Evolutionary conservation across 2,113 vertebrate species (phyloP), one percentile per base, ranked within the genome.

Genomic region (Camelus dromedarius): DNA sequence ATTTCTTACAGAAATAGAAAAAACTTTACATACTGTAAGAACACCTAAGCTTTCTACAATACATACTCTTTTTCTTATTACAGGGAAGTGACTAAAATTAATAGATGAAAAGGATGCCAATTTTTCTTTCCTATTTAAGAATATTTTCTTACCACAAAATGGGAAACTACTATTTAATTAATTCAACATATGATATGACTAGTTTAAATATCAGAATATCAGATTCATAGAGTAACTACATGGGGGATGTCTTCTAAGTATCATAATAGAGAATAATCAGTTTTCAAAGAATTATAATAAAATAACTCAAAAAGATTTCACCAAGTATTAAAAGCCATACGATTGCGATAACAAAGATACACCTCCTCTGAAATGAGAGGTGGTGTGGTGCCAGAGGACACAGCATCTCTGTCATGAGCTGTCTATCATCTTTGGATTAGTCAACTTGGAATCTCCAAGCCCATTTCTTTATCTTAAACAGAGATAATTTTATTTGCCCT

Each of bases 101-200:
- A 75, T 89, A 76, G 54, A 62, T 48, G 16, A 93, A 89, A 92
- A 93, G 38, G 15, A 46, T 26, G 14, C 28, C 38, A 54, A 52
- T 62, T 75, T 62, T 67, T 14, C 30, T 79, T 88, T 95, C 66
- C 32, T 60, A 24, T 60, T 85, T 67, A 89, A 91, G 28, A 93
- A 42, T 87, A 83, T 19, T 95, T 96, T 64, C n/a, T 75, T 70
- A 79, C 60, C 30, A 93, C 32, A 95, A 91, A 93, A 90, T 81
- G 46, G 28, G 93, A 91, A 87, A 81, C 10, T 30, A 46, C 3
- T 85, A 77, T 58, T 66, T 58, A 66, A 62, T 64, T 62, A 89
- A 95, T 89, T 67, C 24, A 80, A 88, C 32, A 8, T 62, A 76
- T 50, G 32, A 24, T 69, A 72, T 82, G 30, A 90, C 62, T 9